Conservation (phyloP, 2,888 invertebrate species). For the Netelia virgata region DNA sequence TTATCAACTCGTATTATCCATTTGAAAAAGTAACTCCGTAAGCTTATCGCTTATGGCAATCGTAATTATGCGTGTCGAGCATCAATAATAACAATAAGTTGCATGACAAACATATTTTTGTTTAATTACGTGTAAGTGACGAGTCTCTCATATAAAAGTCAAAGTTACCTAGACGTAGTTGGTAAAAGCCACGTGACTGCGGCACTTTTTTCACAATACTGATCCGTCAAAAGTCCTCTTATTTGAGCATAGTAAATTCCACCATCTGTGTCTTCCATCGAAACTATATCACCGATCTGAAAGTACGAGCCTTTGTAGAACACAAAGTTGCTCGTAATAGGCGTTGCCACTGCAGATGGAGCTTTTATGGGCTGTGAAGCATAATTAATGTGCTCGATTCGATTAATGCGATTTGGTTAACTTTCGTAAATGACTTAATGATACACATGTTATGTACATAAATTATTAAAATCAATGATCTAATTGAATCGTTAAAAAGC, state of each 20-base stretch:
- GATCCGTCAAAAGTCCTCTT: slow-evolving; percentile 94
- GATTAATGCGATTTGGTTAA: slow-evolving; percentile 4
- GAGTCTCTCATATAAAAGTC: background rate
- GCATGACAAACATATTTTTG: background rate
- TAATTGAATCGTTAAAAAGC: too few relatives aligned
- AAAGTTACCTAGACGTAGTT: slow-evolving; percentile 88
- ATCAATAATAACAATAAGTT: background rate
- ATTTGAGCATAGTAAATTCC: slow-evolving; percentile 96
- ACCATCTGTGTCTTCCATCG: slow-evolving; percentile 91
- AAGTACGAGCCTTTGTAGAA: slow-evolving; percentile 93
- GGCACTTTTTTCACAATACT: slow-evolving; percentile 97
- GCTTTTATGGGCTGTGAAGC: slow-evolving; percentile 90
- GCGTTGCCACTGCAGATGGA: slow-evolving; percentile 92
- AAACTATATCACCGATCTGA: slow-evolving; percentile 96
- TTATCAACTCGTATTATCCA: background rate
- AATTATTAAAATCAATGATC: too few relatives aligned
- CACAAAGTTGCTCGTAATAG: slow-evolving; percentile 92
- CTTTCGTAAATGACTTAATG: background rate
- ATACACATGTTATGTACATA: too few relatives aligned
- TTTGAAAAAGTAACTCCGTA: background rate
- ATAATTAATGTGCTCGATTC: slow-evolving; percentile 5
- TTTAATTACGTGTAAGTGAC: background rate
- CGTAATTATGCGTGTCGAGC: background rate
- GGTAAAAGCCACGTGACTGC: slow-evolving; percentile 96
- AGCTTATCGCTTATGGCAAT: background rate